phyloP scores from a whole-genome alignment of 2,888 invertebrate genomes.

The Eudemis profundana region DNA sequence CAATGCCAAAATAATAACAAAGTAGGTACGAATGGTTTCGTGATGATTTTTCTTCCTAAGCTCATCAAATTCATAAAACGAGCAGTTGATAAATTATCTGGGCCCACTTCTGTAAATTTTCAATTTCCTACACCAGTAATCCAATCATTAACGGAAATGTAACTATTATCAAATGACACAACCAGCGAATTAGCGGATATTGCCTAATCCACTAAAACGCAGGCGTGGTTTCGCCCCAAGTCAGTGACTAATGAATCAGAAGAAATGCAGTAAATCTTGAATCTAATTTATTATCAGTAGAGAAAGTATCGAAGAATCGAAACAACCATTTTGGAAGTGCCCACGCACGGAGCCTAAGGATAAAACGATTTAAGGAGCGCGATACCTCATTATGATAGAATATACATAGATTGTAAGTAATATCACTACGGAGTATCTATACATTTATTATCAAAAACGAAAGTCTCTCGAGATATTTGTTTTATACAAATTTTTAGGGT shows the following conservation, averaged over 20 bases:
- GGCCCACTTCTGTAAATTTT: background rate
- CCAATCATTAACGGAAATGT: conserved; percentile 17
- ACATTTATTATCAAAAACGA: too few relatives aligned
- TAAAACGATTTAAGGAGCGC: background rate
- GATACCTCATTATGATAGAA: background rate
- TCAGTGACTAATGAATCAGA: conserved; percentile 24
- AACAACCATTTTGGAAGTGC: conserved; percentile 14
- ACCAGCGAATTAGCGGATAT: conserved; percentile 29
- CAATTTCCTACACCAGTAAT: background rate
- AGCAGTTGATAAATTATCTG: background rate
- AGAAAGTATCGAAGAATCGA: conserved; percentile 16
- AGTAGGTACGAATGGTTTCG: too few relatives aligned
- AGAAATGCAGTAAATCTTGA: conserved; percentile 33
- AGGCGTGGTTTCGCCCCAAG: background rate
- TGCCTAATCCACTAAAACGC: conserved; percentile 29
- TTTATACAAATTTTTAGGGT: too few relatives aligned
- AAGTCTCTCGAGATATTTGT: too few relatives aligned
- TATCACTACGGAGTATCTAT: too few relatives aligned
- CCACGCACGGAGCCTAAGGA: background rate
- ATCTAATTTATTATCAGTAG: conserved; percentile 14
- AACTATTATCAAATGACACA: conserved; percentile 22
- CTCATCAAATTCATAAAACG: background rate
- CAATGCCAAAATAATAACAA: too few relatives aligned
- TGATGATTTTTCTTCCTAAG: too few relatives aligned
- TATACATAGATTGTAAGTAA: background rate